Percentiles rank a stretch among this genome's conserved stretches.
Conservation (phyloP, 2,888 invertebrate genomes). For the Linnaemya vulpina region DNA sequence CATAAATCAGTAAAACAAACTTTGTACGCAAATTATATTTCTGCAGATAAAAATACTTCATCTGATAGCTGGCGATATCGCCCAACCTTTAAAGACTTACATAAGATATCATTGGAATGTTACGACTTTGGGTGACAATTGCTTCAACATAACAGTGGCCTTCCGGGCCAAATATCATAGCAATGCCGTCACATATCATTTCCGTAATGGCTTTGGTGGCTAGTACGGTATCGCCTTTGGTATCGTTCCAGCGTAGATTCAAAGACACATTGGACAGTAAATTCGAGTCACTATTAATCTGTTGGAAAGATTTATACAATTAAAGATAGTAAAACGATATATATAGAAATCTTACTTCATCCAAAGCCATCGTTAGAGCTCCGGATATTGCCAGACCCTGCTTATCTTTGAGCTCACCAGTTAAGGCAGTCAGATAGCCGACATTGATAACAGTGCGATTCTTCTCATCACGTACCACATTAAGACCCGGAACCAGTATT, state of each 20-base stretch:
- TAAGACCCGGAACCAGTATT: conserved; percentile 83
- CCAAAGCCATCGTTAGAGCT: conserved; percentile 94
- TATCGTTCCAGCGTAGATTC: conserved; percentile 91
- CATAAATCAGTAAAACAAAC: background rate
- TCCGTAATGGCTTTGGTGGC: conserved; percentile 93
- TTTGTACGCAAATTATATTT: too few relatives aligned
- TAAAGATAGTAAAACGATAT: too few relatives aligned
- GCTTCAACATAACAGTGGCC: conserved; percentile 97
- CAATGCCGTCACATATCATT: conserved; percentile 94
- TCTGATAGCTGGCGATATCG: too few relatives aligned
- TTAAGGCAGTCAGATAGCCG: conserved; percentile 93
- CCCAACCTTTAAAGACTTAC: conserved; percentile 86
- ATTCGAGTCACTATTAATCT: conserved; percentile 89
- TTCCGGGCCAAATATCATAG: conserved; percentile 98
- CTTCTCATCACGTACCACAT: conserved; percentile 81
- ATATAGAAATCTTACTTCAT: conserved; percentile 86
- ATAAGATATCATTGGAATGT: conserved; percentile 98
- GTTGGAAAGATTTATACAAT: background rate
- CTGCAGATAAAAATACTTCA: too few relatives aligned
- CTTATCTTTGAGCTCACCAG: conserved; percentile 89
- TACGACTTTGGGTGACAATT: conserved; percentile 95
- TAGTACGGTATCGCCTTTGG: conserved; percentile 91
- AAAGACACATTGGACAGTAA: conserved; percentile 90
- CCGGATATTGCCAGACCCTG: conserved; percentile 95
- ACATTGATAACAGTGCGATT: conserved; percentile 86